A percentile compares a stretch with the other conserved stretches of the same genome.
Conservation (phyloP, 64 coral and sea anemone genomes). For the Hydrozoanthus tunicans region DNA sequence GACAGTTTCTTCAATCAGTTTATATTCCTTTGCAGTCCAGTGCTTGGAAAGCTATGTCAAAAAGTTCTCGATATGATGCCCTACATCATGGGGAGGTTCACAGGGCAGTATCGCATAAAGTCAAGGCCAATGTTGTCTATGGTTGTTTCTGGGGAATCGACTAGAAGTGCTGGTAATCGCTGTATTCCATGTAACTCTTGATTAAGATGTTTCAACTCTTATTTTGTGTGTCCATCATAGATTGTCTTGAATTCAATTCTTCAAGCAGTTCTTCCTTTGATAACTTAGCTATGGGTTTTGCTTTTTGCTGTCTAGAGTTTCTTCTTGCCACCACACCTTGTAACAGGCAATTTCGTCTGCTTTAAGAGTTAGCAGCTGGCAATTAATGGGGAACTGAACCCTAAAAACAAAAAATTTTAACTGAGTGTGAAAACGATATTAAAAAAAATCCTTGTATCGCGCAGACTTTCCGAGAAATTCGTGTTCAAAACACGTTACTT, state of each 20-base stretch:
- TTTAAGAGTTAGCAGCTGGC: slow-evolving; percentile 1
- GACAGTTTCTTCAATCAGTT: not conserved
- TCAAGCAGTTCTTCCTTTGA: not conserved
- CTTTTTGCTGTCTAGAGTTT: not conserved
- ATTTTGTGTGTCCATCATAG: not conserved
- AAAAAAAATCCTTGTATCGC: no score
- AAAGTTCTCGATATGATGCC: not conserved
- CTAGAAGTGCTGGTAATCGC: not conserved
- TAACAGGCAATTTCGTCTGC: not conserved
- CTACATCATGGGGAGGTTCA: not conserved
- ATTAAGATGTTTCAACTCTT: not conserved
- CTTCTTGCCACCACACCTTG: not conserved
- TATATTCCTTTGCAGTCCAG: not conserved
- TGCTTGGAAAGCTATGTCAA: slow-evolving; percentile 8
- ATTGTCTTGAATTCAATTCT: not conserved
- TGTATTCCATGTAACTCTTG: not conserved
- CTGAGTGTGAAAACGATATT: no score
- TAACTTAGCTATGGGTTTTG: not conserved
- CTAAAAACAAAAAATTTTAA: no score
- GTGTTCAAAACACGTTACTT: no score
- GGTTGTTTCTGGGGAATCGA: not conserved
- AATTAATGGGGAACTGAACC: not conserved
- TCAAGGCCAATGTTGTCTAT: no score
- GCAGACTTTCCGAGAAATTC: no score
- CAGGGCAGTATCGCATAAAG: not conserved